These are phyloP conservation scores for Vidua macroura DNA, from an alignment of 2,113 vertebrate genomes.

Conservation along the genomic window DNA sequence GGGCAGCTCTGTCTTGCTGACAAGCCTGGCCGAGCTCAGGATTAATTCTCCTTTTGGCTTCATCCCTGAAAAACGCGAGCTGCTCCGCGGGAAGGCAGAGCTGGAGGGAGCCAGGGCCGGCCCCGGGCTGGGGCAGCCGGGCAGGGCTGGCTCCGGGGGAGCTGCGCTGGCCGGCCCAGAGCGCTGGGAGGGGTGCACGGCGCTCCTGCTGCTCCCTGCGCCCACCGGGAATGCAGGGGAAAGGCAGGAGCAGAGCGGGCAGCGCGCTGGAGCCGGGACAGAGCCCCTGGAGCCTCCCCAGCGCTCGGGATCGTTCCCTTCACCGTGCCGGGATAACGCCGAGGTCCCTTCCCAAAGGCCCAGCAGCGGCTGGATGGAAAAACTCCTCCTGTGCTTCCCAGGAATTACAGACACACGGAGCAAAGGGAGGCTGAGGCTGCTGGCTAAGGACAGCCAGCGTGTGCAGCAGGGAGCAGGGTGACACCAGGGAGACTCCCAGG, in stretches of 20 bases:
- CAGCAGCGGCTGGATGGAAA: neutral
- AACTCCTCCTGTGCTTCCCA: neutral
- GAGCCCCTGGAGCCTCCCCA: neutral
- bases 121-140: neutral
- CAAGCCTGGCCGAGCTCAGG: neutral
- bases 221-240: fast-evolving
- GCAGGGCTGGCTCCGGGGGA: neutral
- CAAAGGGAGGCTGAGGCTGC: fast-evolving
- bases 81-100: neutral
- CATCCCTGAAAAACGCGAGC: neutral
- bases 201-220: fast-evolving
- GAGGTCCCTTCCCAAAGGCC: neutral
- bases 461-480: neutral
- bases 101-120: neutral
- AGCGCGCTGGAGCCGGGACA: neutral
- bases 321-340: fast-evolving
- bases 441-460: fast-evolving
- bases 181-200: fast-evolving
- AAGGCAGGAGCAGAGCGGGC: neutral
- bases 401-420: fast-evolving
- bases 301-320: neutral
- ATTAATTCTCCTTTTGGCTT: neutral
- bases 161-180: neutral
- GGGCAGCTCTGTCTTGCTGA: neutral
- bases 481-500: fast-evolving